These are phyloP conservation scores for Phrynocephalus vlangalii DNA, from an alignment of 2,797 vertebrate species.

Conservation along the genomic window DNA sequence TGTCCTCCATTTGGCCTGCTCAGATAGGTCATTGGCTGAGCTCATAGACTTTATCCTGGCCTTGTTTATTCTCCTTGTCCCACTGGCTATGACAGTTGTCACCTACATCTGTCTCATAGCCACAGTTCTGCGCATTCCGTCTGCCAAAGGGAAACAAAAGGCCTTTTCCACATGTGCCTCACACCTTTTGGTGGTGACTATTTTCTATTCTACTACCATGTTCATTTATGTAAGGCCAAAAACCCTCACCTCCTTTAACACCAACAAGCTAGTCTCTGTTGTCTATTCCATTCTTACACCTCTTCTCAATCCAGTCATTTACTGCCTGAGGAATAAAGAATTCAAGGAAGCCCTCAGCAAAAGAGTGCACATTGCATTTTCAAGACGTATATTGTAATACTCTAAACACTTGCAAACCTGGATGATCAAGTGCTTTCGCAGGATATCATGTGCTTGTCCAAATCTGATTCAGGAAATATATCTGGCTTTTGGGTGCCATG, in stretches of 20 bases:
- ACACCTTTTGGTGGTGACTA: conserved; percentile 56
- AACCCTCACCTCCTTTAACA: conserved; percentile 54
- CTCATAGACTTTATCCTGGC: conserved; percentile 63
- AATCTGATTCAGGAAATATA: not conserved
- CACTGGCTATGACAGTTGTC: conserved; percentile 56
- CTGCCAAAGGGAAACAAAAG: conserved; percentile 53
- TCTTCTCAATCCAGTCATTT: conserved; percentile 63
- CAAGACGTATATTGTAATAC: not conserved
- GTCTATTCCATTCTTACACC: conserved; percentile 58
- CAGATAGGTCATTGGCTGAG: conserved; percentile 53
- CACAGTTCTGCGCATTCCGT: conserved; percentile 52
- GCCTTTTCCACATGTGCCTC: conserved; percentile 66
- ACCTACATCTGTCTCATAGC: conserved; percentile 62
- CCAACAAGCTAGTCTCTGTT: conserved; percentile 62
- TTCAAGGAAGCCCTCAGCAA: conserved; percentile 64
- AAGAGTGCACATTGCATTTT: not conserved
- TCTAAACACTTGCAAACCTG: not conserved
- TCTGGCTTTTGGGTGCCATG: not conserved
- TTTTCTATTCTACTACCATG: conserved; percentile 65
- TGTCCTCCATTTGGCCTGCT: conserved; percentile 63
- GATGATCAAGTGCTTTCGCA: not conserved
- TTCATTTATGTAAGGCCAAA: conserved; percentile 60
- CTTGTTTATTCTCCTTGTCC: conserved; percentile 61
- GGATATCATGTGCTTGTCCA: not conserved
- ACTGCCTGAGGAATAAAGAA: conserved; percentile 62